Evolutionary conservation across 2,113 vertebrate genomes (phyloP), one percentile per base, ranked within the genome.

Genomic region (Oreocharis arfaki): DNA sequence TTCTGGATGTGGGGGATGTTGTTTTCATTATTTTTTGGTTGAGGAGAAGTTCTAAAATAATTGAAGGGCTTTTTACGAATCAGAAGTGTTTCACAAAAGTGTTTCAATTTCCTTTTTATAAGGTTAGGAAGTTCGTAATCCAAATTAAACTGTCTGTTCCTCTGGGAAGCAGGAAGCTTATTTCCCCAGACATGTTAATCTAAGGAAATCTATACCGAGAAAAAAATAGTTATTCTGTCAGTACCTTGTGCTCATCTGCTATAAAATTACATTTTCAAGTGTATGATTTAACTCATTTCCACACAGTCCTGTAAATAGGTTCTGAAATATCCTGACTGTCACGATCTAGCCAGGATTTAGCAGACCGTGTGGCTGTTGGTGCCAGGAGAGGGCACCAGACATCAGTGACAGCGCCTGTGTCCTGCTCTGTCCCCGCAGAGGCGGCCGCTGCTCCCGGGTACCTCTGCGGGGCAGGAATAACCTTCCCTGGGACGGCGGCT

Each of bases 301-400:
- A 39, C 10, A 0, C 10, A 39, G 10, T 20, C 11, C n/a, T 44
- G 32, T 19, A 39, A 35, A 13, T 15, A 6, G 0, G 0, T 7
- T 6, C 30, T 32, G 42, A 47, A 26, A 12, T 12, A 9, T 0
- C 15, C 64, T n/a, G n/a, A n/a, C n/a, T 42, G 46, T 10, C 20
- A 1, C 1, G 11, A 11, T 9, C 3, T 2, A 24, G 76, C 0
- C 65, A 6, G 79, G 27, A 17, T 75, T 71, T 50, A 5, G 2
- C 33, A 1, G 19, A 5, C 30, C 1, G 4, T 16, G 61, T 42
- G 26, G 21, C 67, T 16, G 23, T 0, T 22, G 8, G 23, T 44
- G 64, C 96, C 96, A 76, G 95, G 85, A 96, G 97, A 95, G 88
- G 97, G 96, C 96, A 91, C 63, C 94, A 96, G 74, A 77, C n/a